phyloP scores from a whole-genome alignment of 2,888 invertebrate genomes.

The Drosophila meridionalis region DNA sequence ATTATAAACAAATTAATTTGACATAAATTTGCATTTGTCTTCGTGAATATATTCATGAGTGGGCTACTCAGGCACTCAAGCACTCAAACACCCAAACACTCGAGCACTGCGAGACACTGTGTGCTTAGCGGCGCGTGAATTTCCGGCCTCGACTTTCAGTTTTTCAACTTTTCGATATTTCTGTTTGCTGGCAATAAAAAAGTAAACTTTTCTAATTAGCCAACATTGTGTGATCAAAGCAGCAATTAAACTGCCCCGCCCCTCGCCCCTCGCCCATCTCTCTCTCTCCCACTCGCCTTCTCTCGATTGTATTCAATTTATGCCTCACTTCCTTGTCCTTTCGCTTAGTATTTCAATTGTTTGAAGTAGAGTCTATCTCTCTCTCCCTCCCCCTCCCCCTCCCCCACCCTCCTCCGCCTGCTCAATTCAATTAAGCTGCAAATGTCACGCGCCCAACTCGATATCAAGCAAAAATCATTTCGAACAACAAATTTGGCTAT shows the following conservation, averaged over 20 bases:
- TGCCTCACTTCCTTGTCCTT: conserved; percentile 21
- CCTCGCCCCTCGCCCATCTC: conserved; percentile 1
- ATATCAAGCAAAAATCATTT: conserved; percentile 50
- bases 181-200: conserved; percentile 69
- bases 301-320: background rate
- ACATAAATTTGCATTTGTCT: conserved; percentile 66
- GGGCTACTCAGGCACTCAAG: conserved; percentile 1
- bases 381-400: background rate
- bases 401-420: background rate
- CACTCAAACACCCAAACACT: conserved; percentile 4
- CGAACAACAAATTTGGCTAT: conserved; percentile 36
- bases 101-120: background rate
- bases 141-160: conserved; percentile 7
- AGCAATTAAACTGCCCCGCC: conserved; percentile 71
- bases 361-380: conserved; percentile 46
- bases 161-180: conserved; percentile 47
- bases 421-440: conserved; percentile 53
- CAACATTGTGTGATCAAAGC: conserved; percentile 83
- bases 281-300: background rate
- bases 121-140: conserved; percentile 33
- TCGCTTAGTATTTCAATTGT: conserved; percentile 52
- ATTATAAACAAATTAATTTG: conserved; percentile 71
- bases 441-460: conserved; percentile 30
- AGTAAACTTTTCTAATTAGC: conserved; percentile 83
- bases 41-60: conserved; percentile 46